These are phyloP conservation scores for Todiramphus chloris DNA, from an alignment of 2,113 vertebrate genomes.

Conservation along the genomic window DNA sequence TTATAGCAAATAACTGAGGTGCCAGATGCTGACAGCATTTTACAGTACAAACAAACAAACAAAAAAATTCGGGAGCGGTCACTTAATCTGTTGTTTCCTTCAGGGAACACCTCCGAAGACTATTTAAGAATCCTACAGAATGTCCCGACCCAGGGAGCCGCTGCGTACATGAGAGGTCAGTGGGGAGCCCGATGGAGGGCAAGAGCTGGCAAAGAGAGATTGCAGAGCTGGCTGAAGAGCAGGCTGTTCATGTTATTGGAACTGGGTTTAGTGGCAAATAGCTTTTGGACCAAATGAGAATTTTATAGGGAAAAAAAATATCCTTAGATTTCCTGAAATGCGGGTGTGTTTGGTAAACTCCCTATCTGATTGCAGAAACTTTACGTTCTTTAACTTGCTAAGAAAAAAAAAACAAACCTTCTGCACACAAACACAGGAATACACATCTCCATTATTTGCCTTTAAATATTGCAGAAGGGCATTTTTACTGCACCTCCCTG, in stretches of 20 bases:
- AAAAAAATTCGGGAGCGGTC: neutral
- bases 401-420: neutral
- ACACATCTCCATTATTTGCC: neutral
- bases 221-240: neutral
- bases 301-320: neutral
- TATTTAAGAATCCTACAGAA: conserved; percentile 35
- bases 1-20: neutral
- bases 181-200: neutral
- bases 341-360: neutral
- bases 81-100: conserved; percentile 27
- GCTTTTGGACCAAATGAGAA: neutral
- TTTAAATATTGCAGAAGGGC: neutral
- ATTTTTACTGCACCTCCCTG: neutral
- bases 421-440: neutral
- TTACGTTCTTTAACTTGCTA: neutral
- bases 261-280: neutral
- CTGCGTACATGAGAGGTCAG: conserved; percentile 77
- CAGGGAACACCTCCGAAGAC: conserved; percentile 65
- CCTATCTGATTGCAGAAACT: neutral
- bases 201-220: neutral
- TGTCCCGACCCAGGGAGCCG: conserved; percentile 14
- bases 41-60: neutral
- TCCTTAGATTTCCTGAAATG: neutral
- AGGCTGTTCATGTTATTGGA: neutral
- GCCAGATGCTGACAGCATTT: neutral